phyloP scores from a whole-genome alignment of 2,888 invertebrate species.

The Xylophagus ater region DNA sequence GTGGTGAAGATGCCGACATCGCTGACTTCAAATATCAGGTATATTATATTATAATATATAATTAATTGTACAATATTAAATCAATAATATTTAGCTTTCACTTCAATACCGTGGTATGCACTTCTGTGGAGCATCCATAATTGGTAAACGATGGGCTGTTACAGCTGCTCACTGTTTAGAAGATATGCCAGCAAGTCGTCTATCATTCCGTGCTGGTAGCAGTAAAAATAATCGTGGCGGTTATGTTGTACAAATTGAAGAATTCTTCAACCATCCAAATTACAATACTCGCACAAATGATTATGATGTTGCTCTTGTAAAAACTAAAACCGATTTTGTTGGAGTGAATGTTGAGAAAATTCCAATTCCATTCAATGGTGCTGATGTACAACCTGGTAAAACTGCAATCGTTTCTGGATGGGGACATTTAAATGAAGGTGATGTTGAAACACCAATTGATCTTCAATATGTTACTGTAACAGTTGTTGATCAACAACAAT shows the following conservation, averaged over 20 bases:
- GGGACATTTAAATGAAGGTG: conserved; percentile 10
- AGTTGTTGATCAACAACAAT: conserved; percentile 10
- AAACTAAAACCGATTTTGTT: neutral
- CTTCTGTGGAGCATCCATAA: conserved; percentile 11
- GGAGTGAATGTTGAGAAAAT: conserved; percentile 12
- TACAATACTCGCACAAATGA: conserved; percentile 6
- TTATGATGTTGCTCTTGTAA: conserved; percentile 5
- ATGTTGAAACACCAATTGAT: neutral
- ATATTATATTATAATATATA: neutral
- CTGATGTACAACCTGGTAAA: conserved; percentile 6
- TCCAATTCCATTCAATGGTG: conserved; percentile 3
- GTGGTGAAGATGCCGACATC: conserved; percentile 2
- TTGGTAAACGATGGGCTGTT: conserved; percentile 12
- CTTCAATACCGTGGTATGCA: conserved; percentile 2
- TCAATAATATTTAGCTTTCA: conserved; percentile 1
- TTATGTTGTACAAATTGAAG: conserved; percentile 9
- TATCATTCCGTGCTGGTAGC: conserved; percentile 14
- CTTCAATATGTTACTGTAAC: conserved; percentile 9
- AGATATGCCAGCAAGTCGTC: neutral
- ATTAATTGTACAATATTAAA: neutral
- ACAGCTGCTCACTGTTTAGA: conserved; percentile 16
- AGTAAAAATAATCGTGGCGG: conserved; percentile 12
- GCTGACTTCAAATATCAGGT: conserved; percentile 5
- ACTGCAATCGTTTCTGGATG: conserved; percentile 15
- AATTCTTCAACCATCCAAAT: conserved; percentile 7